These are phyloP conservation scores for Pseudonaja textilis DNA, from an alignment of 2,113 vertebrate genomes.

Conservation along the genomic window DNA sequence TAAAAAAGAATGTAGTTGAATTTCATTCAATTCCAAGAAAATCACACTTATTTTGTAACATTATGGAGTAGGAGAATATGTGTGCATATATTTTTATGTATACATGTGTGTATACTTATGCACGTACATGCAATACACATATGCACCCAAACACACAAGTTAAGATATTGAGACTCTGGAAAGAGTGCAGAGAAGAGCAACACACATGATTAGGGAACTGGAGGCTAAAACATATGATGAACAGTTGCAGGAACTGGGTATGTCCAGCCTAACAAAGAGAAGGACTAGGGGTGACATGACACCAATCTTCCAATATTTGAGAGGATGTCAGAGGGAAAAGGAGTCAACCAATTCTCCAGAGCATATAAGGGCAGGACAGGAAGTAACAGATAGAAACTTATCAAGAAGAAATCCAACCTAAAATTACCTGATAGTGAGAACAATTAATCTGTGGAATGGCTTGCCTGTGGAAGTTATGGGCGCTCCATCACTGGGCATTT, in stretches of 20 bases:
- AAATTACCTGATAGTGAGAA: background rate
- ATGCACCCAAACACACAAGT: background rate
- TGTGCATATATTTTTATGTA: background rate
- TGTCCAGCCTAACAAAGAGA: background rate
- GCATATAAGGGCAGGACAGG: background rate
- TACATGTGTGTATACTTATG: background rate
- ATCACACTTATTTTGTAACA: background rate
- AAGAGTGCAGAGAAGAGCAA: background rate
- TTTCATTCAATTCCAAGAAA: background rate
- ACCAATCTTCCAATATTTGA: background rate
- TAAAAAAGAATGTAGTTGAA: background rate
- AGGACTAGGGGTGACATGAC: background rate
- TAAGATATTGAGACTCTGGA: background rate
- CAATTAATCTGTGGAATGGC: background rate
- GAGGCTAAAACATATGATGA: background rate
- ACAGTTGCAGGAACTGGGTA: background rate
- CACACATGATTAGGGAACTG: background rate
- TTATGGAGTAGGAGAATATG: background rate
- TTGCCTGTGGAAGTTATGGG: background rate
- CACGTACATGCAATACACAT: background rate
- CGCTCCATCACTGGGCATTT: background rate
- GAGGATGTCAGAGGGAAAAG: background rate
- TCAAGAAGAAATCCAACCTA: background rate
- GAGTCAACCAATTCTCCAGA: background rate
- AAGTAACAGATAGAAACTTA: background rate